Evolutionary conservation across 2,113 vertebrate species (phyloP).

Genomic region (Gadus chalcogrammus): DNA sequence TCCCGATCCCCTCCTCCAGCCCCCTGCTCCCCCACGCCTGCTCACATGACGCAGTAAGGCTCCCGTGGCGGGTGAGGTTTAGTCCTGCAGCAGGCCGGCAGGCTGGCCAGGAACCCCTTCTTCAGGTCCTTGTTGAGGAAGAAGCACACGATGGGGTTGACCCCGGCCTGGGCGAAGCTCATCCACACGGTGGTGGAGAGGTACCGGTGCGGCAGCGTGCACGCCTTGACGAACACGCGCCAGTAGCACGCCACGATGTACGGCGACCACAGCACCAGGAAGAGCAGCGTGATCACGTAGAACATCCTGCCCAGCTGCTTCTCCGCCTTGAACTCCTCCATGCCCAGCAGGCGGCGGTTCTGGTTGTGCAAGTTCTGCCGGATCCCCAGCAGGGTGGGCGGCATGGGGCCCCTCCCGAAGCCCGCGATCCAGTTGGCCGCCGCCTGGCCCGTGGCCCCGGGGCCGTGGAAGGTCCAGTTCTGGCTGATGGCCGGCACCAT

Average conservation of each 20-base stretch:
- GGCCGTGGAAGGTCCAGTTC: conserved; percentile 88
- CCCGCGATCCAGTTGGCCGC: conserved; percentile 91
- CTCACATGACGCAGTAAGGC: conserved; percentile 89
- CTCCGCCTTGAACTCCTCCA: conserved; percentile 89
- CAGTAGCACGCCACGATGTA: conserved; percentile 91
- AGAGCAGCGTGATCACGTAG: conserved; percentile 86
- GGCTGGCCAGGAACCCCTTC: conserved; percentile 84
- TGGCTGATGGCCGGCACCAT: conserved; percentile 88
- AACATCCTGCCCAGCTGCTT: conserved; percentile 90
- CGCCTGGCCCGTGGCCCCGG: conserved; percentile 86
- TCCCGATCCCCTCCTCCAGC: no score
- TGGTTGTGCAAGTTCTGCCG: conserved; percentile 86
- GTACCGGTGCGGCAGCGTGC: conserved; percentile 84
- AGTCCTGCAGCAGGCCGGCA: conserved; percentile 87
- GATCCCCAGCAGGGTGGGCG: conserved; percentile 86
- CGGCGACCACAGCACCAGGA: conserved; percentile 88
- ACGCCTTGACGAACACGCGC: conserved; percentile 88
- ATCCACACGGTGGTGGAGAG: conserved; percentile 89
- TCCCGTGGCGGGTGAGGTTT: conserved; percentile 85
- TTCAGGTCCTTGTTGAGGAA: conserved; percentile 91
- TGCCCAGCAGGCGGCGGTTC: conserved; percentile 83
- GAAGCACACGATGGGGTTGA: conserved; percentile 89
- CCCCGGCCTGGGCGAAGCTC: conserved; percentile 88
- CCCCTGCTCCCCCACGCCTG: conserved; percentile 16
- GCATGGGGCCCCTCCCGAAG: conserved; percentile 87